Percentiles rank a stretch among this genome's conserved stretches.
These are phyloP conservation scores for Ostrea edulis DNA, from an alignment of 1,140 invertebrate genomes.

Conservation along the genomic window DNA sequence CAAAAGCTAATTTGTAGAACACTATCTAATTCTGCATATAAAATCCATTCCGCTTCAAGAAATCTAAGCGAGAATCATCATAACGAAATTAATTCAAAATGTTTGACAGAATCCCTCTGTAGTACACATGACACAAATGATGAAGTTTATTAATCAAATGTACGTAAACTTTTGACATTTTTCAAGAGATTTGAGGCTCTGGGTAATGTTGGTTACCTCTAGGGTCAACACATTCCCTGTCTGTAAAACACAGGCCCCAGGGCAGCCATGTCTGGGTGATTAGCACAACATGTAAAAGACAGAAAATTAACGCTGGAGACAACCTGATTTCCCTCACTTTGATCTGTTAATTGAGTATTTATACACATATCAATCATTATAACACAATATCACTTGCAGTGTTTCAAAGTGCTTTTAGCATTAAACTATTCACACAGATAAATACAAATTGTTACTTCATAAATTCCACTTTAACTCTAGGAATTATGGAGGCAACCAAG, in stretches of 20 bases:
- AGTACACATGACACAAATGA: neutral
- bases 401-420: too few species aligned
- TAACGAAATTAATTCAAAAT: too few species aligned
- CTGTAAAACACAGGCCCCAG: neutral
- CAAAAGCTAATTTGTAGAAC: too few species aligned
- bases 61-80: too few species aligned
- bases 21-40: too few species aligned
- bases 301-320: neutral
- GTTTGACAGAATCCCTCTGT: neutral
- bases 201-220: neutral
- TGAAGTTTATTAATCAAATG: neutral
- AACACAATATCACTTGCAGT: too few species aligned
- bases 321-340: neutral
- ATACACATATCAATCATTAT: neutral
- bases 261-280: neutral
- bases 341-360: neutral
- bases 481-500: too few species aligned
- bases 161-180: slow-evolving; percentile 1
- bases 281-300: neutral
- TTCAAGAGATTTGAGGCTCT: neutral
- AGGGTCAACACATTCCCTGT: neutral
- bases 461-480: too few species aligned
- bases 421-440: too few species aligned
- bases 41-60: too few species aligned
- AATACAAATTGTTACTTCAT: too few species aligned